Conservation (phyloP, 2,888 invertebrate species). For the Drosophila nr. perissopoda region DNA sequence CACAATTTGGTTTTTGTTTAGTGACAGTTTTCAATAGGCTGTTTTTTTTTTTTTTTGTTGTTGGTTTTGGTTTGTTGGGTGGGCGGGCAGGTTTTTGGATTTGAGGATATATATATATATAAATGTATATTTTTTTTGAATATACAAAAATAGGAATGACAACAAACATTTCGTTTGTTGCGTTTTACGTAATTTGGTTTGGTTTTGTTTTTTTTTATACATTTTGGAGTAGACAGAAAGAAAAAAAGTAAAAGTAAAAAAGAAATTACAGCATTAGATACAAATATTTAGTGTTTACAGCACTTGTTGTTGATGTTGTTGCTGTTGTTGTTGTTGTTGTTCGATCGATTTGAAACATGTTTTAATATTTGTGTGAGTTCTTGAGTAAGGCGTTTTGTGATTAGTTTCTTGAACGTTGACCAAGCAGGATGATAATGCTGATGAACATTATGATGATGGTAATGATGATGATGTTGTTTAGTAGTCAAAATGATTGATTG, state of each 20-base stretch:
- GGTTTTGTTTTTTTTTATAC: slow-evolving; percentile 29
- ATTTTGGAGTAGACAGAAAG: slow-evolving; percentile 73
- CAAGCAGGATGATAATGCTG: slow-evolving; percentile 20
- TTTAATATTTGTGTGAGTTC: slow-evolving; percentile 26
- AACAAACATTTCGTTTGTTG: slow-evolving; percentile 60
- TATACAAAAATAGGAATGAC: slow-evolving; percentile 64
- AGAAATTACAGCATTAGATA: slow-evolving; percentile 82
- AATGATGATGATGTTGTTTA: slow-evolving; percentile 12
- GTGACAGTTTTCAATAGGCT: slow-evolving; percentile 69
- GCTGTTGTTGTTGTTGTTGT: slow-evolving; percentile 12
- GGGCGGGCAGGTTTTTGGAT: slow-evolving; percentile 23
- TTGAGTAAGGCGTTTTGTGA: slow-evolving; percentile 15
- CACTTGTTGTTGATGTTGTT: slow-evolving; percentile 19
- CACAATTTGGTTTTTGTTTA: slow-evolving; percentile 65
- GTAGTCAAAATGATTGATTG: slow-evolving; percentile 9
- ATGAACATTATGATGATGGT: not conserved
- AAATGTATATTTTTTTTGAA: slow-evolving; percentile 46
- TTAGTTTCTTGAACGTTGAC: slow-evolving; percentile 52
- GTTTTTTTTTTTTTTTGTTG: slow-evolving; percentile 49
- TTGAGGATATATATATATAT: slow-evolving; percentile 24
- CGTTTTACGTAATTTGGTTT: slow-evolving; percentile 19
- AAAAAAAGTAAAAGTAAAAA: slow-evolving; percentile 78
- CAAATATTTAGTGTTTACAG: slow-evolving; percentile 66
- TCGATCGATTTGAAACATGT: slow-evolving; percentile 34
- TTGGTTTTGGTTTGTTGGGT: slow-evolving; percentile 43